Conservation (phyloP, 2,113 vertebrate species). For the Sebastes schlegelii region DNA sequence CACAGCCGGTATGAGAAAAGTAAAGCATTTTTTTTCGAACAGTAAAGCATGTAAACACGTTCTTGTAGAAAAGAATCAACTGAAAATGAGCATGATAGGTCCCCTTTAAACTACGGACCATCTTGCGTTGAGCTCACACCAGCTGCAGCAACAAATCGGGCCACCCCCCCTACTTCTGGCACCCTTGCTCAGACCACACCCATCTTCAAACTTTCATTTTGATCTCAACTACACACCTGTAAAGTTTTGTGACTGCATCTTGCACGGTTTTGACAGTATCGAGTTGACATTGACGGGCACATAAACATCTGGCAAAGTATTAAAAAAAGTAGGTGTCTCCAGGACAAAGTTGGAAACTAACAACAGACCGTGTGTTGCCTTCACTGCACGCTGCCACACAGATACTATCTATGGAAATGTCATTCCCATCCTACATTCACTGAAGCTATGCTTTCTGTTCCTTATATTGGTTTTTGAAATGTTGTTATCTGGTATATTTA, state of each 20-base stretch:
- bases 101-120: no score
- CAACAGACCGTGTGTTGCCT: background rate
- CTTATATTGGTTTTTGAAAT: constrained; percentile 23
- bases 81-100: no score
- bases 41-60: no score
- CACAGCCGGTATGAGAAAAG: no score
- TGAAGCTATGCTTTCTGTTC: background rate
- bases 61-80: no score
- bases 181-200: background rate
- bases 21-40: no score
- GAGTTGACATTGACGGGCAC: no score
- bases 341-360: background rate
- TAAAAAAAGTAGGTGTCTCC: no score
- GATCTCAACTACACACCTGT: background rate
- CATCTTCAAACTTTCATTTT: background rate
- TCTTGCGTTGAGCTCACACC: background rate
- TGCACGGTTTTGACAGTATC: background rate
- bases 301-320: no score
- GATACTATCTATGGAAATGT: constrained; percentile 32
- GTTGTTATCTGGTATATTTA: constrained; percentile 14
- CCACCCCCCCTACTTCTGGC: background rate
- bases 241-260: background rate
- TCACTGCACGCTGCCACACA: background rate
- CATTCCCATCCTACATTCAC: background rate
- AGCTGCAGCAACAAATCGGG: background rate